These are phyloP conservation scores for Clistopyga incitator DNA, from an alignment of 2,888 invertebrate species.

Conservation along the genomic window DNA sequence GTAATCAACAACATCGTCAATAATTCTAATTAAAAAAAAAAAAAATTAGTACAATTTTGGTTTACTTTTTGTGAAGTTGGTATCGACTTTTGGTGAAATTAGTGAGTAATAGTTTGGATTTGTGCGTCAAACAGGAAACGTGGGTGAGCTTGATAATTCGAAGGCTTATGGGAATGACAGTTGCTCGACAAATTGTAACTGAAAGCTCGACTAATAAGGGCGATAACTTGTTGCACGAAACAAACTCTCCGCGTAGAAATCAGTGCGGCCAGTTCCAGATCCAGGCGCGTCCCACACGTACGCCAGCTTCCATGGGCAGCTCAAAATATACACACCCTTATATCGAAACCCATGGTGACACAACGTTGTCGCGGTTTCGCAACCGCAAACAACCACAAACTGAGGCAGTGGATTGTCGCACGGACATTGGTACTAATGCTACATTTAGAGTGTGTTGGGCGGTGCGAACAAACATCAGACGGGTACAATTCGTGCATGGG, in stretches of 20 bases:
- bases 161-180: not conserved
- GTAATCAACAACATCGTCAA: too few species aligned
- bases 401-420: constrained; percentile 1
- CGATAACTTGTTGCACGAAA: constrained; percentile 23
- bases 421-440: constrained; percentile 14
- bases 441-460: not conserved
- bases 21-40: too few species aligned
- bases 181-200: not conserved
- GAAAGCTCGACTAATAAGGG: constrained; percentile 28
- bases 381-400: constrained; percentile 54
- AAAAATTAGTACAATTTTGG: too few species aligned
- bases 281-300: not conserved
- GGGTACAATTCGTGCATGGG: not conserved
- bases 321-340: constrained; percentile 14
- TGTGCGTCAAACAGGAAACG: not conserved
- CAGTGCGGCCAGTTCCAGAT: not conserved
- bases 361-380: constrained; percentile 56
- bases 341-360: constrained; percentile 42
- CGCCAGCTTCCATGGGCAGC: not conserved
- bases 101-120: too few species aligned
- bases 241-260: constrained; percentile 6
- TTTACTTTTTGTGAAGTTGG: too few species aligned
- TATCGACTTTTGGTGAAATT: too few species aligned
- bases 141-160: not conserved
- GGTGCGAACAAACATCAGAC: not conserved